Conservation (phyloP, 1,140 invertebrate genomes). For the Micrasema longulum region DNA sequence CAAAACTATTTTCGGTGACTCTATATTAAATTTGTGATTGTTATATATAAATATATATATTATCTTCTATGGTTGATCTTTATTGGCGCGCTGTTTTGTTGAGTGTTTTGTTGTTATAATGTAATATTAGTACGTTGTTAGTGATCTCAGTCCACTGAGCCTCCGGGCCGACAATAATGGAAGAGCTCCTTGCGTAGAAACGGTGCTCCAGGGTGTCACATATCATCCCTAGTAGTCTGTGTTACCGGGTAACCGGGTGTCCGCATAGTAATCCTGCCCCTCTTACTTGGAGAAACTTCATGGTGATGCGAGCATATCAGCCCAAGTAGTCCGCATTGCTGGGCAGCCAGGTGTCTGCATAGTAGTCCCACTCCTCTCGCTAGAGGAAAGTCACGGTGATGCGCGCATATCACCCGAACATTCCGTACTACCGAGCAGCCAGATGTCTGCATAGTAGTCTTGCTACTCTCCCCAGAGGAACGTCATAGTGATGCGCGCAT, state of each 20-base stretch:
- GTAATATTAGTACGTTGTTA: slow-evolving; percentile 2
- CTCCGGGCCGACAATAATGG: slow-evolving; percentile 24
- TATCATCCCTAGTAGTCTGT: slow-evolving; percentile 27
- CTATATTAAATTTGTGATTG: slow-evolving; percentile 34
- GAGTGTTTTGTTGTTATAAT: slow-evolving; percentile 22
- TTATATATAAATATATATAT: too few species aligned
- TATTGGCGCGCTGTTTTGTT: slow-evolving; percentile 23
- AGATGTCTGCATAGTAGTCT: too few species aligned
- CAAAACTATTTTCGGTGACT: slow-evolving; percentile 27
- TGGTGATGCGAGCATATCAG: too few species aligned
- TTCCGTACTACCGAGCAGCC: too few species aligned
- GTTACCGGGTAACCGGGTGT: neutral
- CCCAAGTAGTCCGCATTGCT: neutral
- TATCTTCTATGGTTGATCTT: slow-evolving; percentile 31
- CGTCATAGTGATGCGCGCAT: too few species aligned
- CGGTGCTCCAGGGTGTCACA: slow-evolving; percentile 26
- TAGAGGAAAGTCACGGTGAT: too few species aligned
- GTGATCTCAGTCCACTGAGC: too few species aligned
- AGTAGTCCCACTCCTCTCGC: too few species aligned
- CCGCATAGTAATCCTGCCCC: too few species aligned
- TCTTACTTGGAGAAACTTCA: too few species aligned
- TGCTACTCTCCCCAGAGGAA: too few species aligned
- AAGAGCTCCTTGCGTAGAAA: neutral
- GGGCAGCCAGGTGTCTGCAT: neutral
- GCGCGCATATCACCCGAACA: too few species aligned